phyloP scores from a whole-genome alignment of 2,888 invertebrate species.

The Eueremaeus valkanovi region DNA sequence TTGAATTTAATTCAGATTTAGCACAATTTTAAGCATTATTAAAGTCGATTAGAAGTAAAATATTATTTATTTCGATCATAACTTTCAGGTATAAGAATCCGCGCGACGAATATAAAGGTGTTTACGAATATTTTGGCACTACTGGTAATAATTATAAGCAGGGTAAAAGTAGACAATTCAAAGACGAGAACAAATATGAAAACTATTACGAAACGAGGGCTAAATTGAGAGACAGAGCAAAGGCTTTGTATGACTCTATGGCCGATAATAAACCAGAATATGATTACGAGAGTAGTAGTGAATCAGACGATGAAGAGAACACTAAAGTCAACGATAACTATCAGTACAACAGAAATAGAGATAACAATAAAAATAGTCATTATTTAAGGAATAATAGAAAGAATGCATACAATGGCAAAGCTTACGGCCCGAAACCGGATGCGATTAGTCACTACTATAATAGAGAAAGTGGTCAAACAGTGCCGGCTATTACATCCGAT shows the following conservation, averaged over 20 bases:
- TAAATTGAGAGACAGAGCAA: neutral
- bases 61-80: too few relatives aligned
- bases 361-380: neutral
- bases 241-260: neutral
- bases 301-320: neutral
- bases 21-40: too few relatives aligned
- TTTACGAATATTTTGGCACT: too few relatives aligned
- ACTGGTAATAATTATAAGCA: neutral
- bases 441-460: neutral
- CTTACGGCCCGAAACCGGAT: neutral
- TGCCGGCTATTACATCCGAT: neutral
- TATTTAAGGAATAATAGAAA: neutral
- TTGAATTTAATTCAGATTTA: too few relatives aligned
- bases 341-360: neutral
- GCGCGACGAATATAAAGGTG: too few relatives aligned
- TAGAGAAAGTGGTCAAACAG: neutral
- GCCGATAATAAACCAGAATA: constrained; percentile 1
- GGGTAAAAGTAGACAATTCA: neutral
- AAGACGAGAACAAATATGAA: neutral
- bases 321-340: neutral
- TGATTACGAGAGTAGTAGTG: neutral
- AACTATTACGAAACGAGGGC: neutral
- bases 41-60: too few relatives aligned
- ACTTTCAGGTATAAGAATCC: too few relatives aligned
- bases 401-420: neutral